Evolutionary conservation across 2,797 vertebrate genomes (phyloP).

Genomic region (Anas bahamensis): DNA sequence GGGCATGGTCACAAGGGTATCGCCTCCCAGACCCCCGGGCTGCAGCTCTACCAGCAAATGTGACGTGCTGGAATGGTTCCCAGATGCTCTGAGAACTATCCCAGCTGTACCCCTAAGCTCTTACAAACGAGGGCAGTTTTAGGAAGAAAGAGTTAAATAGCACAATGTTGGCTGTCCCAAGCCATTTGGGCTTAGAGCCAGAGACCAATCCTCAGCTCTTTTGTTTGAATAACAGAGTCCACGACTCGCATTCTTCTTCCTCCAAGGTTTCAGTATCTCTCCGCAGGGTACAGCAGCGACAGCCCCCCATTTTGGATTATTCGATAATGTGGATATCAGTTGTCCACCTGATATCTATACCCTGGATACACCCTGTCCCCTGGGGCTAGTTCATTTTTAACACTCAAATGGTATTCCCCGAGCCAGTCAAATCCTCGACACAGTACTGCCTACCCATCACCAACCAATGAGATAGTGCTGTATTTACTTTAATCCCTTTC

Average conservation of each 20-base stretch:
- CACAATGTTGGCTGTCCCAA: background rate
- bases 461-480: background rate
- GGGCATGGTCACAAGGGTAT: background rate
- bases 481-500: background rate
- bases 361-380: background rate
- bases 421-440: background rate
- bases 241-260: background rate
- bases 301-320: background rate
- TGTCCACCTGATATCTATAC: background rate
- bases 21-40: background rate
- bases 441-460: background rate
- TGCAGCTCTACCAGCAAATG: background rate
- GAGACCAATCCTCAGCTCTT: background rate
- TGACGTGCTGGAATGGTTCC: background rate
- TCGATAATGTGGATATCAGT: background rate
- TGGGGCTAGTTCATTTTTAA: background rate
- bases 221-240: background rate
- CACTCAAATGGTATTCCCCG: background rate
- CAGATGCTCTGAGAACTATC: background rate
- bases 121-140: background rate
- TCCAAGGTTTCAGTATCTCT: background rate
- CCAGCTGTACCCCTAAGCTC: background rate
- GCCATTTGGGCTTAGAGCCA: constrained; percentile 19
- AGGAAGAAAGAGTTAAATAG: constrained; percentile 13
- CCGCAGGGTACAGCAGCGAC: background rate